A percentile compares a stretch with the other conserved stretches of the same genome.
Conservation (phyloP, 2,888 invertebrate genomes). For the Bruchidius siliquastri region DNA sequence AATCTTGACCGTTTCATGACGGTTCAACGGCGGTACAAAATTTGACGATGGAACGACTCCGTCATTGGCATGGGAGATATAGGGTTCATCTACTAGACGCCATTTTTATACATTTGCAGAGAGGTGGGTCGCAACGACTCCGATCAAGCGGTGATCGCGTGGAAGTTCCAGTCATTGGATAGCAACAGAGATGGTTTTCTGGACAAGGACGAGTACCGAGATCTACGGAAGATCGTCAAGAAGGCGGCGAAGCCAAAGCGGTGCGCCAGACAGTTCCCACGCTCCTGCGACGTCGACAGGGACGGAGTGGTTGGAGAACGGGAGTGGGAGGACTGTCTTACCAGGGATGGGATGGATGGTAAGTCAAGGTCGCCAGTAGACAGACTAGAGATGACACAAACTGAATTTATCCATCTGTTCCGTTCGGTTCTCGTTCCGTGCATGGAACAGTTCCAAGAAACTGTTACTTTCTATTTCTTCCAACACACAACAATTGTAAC, state of each 20-base stretch:
- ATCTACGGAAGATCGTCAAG: slow-evolving; percentile 75
- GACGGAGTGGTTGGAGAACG: slow-evolving; percentile 72
- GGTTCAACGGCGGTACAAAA: no score
- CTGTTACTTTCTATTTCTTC: no score
- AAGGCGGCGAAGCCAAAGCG: slow-evolving; percentile 85
- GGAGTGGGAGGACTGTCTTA: slow-evolving; percentile 78
- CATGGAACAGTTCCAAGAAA: no score
- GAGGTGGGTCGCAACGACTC: slow-evolving; percentile 34
- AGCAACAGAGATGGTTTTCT: slow-evolving; percentile 71
- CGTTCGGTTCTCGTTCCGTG: no score
- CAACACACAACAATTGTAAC: no score
- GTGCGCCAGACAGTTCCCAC: slow-evolving; percentile 84
- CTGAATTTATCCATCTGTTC: no score
- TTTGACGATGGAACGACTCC: no score
- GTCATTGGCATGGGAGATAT: no score
- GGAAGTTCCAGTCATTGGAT: slow-evolving; percentile 88
- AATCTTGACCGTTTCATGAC: no score
- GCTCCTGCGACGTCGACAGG: slow-evolving; percentile 79
- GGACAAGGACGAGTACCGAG: slow-evolving; percentile 77
- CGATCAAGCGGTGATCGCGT: slow-evolving; percentile 65
- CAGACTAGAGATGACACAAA: no score
- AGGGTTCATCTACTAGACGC: no score
- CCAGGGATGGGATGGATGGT: slow-evolving; percentile 4
- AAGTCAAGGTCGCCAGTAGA: background rate
- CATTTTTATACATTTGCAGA: slow-evolving; percentile 28